phyloP scores from a whole-genome alignment of 37 sponge, comb jelly and placozoan species.

The Petrosia ficiformis region DNA sequence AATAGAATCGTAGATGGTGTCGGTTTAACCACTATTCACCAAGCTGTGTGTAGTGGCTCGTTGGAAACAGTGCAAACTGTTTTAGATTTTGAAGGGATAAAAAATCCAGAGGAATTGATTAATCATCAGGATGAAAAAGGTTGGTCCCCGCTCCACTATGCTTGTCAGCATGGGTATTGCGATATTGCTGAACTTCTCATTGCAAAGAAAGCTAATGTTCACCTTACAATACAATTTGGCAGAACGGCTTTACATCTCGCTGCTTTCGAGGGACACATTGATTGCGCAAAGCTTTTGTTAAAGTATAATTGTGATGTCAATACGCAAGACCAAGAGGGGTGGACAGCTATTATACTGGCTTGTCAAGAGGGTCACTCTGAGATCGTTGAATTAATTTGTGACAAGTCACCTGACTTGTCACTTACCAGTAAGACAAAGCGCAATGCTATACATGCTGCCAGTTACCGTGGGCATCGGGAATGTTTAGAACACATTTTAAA shows the following conservation, averaged over 20 bases:
- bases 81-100: too few relatives aligned
- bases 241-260: conserved; percentile 70
- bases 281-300: conserved; percentile 56
- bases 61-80: too few relatives aligned
- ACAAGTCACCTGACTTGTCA: conserved; percentile 37
- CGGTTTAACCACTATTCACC: conserved; percentile 75
- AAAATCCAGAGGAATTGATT: too few relatives aligned
- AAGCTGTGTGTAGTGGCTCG: too few relatives aligned
- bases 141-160: conserved; percentile 77
- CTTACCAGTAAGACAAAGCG: conserved; percentile 63
- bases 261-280: conserved; percentile 67
- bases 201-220: conserved; percentile 42
- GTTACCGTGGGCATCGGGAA: conserved; percentile 61
- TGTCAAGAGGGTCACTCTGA: conserved; percentile 72
- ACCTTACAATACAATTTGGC: conserved; percentile 64
- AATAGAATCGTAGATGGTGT: conserved; percentile 43
- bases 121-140: conserved; percentile 58
- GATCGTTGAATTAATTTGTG: conserved; percentile 40
- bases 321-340: conserved; percentile 68
- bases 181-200: conserved; percentile 45
- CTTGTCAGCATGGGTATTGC: conserved; percentile 69
- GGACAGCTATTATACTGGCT: conserved; percentile 73
- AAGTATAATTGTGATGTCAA: conserved; percentile 46
- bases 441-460: conserved; percentile 71
- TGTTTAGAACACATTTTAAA: conserved; percentile 52